Evolutionary conservation across 2,797 vertebrate species (phyloP).

Genomic region (Neosilurus hyrtlii): DNA sequence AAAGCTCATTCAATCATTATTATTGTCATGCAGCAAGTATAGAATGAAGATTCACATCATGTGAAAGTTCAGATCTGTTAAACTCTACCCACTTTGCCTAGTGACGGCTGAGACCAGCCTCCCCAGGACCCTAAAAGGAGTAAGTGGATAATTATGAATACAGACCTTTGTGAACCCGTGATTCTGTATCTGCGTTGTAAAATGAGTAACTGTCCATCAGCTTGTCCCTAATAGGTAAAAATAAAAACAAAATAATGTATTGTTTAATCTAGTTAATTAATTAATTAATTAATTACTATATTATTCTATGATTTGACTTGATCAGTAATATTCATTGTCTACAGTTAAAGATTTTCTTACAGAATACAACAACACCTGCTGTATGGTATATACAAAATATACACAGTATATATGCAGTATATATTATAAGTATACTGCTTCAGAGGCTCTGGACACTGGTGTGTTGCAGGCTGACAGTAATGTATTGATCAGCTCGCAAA

Average conservation of each 20-base stretch:
- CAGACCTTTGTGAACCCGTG: no score
- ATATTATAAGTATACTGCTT: neutral
- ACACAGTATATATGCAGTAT: neutral
- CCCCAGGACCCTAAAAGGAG: no score
- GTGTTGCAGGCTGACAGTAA: conserved; percentile 42
- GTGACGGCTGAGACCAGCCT: no score
- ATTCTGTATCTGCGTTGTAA: neutral
- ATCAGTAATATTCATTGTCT: neutral
- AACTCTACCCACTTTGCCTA: no score
- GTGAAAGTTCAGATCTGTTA: no score
- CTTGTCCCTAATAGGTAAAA: neutral
- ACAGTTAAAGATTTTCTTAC: neutral
- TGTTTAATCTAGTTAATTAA: no score
- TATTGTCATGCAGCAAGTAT: no score
- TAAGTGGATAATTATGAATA: no score
- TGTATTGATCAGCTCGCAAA: conserved; percentile 60
- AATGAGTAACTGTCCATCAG: neutral
- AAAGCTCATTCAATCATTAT: no score
- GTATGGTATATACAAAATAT: neutral
- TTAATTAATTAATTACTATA: no score
- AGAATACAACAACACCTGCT: neutral
- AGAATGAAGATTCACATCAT: no score
- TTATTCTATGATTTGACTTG: neutral
- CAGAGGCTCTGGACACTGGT: conserved; percentile 27
- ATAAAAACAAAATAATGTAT: neutral